Evolutionary conservation across 2,113 vertebrate species (phyloP), one percentile per base, ranked within the genome.

Genomic region (Hypomesus transpacificus): DNA sequence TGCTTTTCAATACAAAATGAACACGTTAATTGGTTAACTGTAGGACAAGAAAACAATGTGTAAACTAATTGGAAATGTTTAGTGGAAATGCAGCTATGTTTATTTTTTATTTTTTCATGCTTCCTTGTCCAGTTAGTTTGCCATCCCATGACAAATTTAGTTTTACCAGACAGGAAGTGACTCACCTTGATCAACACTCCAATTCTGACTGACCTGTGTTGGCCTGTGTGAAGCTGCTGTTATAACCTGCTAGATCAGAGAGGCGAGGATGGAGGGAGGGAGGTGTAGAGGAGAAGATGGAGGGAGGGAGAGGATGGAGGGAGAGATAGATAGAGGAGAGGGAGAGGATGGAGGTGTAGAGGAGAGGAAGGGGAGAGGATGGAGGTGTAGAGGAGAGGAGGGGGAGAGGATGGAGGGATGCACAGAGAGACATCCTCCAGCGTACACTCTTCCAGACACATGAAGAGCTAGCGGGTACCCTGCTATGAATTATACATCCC

Each of bases 401-500:
- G 31, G 31, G 31, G 31, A 34, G 31, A 34, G 31, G 31, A 34
- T 34, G 31, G 31, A 34, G 31, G 31, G 31, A 31, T 7, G 14
- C 22, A 26, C 59, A 61, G 17, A 61, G 20, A 71, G 53, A 69
- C 54, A 46, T 28, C 31, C 68, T 58, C 56, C 20, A 22, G 34
- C 60, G 66, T 51, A 64, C 60, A 63, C 60, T 31, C 46, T 52
- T 34, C 77, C 56, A 71, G 76, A 69, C 66, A 74, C 66, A 63
- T 68, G 68, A 56, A 71, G 66, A 71, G 46, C 57, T 61, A 64
- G 22, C 74, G 73, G 64, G 83, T 81, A 82, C 54, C 66, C 80
- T 70, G 78, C 53, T 80, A 90, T 90, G 85, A 92, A 90, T 92
- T 90, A 91, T 87, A 88, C 75, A 90, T 92, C 77, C 78, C 86